phyloP scores from a whole-genome alignment of 2,113 vertebrate genomes.

The Scomber japonicus region DNA sequence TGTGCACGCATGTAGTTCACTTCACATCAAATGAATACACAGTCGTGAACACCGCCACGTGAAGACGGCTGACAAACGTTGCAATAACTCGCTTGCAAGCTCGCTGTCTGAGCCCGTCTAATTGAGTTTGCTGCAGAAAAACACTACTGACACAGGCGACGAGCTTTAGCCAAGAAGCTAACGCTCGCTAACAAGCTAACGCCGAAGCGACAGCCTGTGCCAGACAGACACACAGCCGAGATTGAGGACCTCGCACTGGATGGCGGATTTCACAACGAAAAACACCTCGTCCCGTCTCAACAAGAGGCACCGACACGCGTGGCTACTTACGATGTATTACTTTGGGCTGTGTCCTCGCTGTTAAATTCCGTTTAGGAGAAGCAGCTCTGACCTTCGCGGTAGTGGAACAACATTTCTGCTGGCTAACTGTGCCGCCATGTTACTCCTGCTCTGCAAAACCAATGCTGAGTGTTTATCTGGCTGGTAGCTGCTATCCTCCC shows the following conservation, averaged over 20 bases:
- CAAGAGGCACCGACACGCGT: constrained; percentile 18
- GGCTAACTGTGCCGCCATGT: constrained; percentile 88
- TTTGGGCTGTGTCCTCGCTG: constrained; percentile 63
- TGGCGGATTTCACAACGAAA: constrained; percentile 69
- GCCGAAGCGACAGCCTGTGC: constrained; percentile 75
- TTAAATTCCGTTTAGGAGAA: constrained; percentile 78
- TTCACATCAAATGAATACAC: not conserved
- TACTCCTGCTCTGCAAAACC: constrained; percentile 83
- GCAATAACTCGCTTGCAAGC: constrained; percentile 40
- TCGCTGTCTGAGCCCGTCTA: constrained; percentile 25
- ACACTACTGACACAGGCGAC: constrained; percentile 64
- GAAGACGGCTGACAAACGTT: constrained; percentile 4
- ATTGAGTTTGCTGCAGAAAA: constrained; percentile 74
- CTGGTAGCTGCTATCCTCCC: constrained; percentile 83
- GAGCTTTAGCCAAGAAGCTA: constrained; percentile 72
- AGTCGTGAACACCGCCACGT: not conserved
- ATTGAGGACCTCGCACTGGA: constrained; percentile 74
- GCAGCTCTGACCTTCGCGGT: constrained; percentile 86
- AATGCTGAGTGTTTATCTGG: constrained; percentile 87
- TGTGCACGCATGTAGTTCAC: constrained; percentile 31
- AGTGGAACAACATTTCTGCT: constrained; percentile 85
- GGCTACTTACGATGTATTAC: constrained; percentile 73
- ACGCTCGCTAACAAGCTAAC: constrained; percentile 76
- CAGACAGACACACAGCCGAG: constrained; percentile 81
- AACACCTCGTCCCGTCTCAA: constrained; percentile 37